Evolutionary conservation across 2,797 vertebrate genomes (phyloP).

Genomic region (Nasua narica): DNA sequence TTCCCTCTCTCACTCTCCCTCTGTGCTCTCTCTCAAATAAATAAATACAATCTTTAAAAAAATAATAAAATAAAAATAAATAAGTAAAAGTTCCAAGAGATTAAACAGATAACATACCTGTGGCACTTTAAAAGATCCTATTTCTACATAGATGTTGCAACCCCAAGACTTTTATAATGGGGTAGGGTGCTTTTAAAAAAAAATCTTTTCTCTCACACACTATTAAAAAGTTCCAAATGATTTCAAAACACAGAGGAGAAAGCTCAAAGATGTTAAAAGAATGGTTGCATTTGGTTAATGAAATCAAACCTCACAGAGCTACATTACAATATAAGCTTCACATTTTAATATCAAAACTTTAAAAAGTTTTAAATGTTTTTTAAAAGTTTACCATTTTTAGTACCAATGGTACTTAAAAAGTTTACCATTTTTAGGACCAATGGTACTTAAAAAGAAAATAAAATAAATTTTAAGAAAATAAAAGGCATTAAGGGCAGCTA

Average conservation of each 20-base stretch:
- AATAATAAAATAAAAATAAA: neutral
- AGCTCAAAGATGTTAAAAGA: conserved; percentile 1
- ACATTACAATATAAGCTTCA: neutral
- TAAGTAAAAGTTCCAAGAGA: conserved; percentile 41
- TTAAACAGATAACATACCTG: conserved; percentile 45
- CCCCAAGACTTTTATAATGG: conserved; percentile 46
- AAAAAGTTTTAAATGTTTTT: too few relatives aligned
- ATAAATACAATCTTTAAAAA: neutral
- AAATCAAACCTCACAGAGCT: neutral
- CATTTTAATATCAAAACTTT: conserved; percentile 31
- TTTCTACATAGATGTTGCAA: conserved; percentile 55
- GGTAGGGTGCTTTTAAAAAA: neutral
- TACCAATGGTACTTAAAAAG: too few relatives aligned
- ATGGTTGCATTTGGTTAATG: conserved; percentile 9
- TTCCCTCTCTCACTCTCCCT: neutral
- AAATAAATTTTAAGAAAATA: conserved; percentile 56
- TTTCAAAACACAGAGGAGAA: conserved; percentile 31
- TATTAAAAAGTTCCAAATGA: conserved; percentile 40
- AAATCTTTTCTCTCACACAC: conserved; percentile 49
- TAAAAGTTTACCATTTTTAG: too few relatives aligned
- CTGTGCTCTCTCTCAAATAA: neutral
- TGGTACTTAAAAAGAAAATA: too few relatives aligned
- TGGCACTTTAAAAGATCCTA: conserved; percentile 49
- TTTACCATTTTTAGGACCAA: too few relatives aligned
- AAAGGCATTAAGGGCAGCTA: conserved; percentile 12